These are phyloP conservation scores for Semibalanus balanoides DNA, from an alignment of 1,140 invertebrate genomes.

Conservation along the genomic window DNA sequence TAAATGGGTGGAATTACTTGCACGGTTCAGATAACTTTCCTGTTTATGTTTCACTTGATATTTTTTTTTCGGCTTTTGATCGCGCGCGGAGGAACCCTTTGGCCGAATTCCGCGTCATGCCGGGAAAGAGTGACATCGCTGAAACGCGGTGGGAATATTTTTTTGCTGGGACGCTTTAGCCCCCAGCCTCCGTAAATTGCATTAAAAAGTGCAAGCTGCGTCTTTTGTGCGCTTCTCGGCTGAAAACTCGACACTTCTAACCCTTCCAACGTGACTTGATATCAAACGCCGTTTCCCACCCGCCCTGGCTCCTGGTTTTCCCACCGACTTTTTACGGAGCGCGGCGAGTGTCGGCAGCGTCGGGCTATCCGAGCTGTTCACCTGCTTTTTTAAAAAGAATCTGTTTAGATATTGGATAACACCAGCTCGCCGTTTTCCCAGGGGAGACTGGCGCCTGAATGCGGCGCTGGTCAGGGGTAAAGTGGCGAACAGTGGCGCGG, in stretches of 20 bases:
- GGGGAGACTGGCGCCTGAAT: not conserved
- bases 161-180: not conserved
- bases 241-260: not conserved
- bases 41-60: not conserved
- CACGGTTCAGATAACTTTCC: not conserved
- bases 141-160: not conserved
- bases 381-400: not conserved
- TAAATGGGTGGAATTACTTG: not conserved
- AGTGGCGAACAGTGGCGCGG: not conserved
- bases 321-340: not conserved
- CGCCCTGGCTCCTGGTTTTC: not conserved
- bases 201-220: not conserved
- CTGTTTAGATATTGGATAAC: constrained; percentile 2
- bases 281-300: not conserved
- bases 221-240: not conserved
- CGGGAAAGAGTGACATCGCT: not conserved
- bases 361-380: not conserved
- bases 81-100: not conserved
- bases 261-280: not conserved
- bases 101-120: not conserved
- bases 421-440: not conserved
- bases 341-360: not conserved
- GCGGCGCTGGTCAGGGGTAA: not conserved
- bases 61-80: not conserved
- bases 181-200: not conserved